Conservation (phyloP, 2,113 vertebrate genomes). For the Crypturellus undulatus region DNA sequence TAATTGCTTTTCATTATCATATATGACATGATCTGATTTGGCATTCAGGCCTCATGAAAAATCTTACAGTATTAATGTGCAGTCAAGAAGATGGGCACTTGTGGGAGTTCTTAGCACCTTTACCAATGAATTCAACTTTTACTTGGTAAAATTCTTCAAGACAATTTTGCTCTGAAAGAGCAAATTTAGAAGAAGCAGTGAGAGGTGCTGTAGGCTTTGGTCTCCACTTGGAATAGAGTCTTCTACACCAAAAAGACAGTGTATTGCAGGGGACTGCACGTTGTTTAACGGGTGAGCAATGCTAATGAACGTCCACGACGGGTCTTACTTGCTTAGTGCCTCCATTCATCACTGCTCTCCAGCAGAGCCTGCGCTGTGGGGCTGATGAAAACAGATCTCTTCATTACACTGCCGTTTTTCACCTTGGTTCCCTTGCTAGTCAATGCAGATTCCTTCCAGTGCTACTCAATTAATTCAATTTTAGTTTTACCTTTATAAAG, state of each 20-base stretch:
- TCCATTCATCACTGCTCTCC: constrained; percentile 29
- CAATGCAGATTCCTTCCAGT: not conserved
- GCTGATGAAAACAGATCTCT: not conserved
- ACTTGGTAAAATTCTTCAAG: not conserved
- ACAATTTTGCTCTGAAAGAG: not conserved
- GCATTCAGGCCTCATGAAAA: rapidly evolving
- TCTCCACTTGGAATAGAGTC: not conserved
- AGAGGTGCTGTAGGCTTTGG: not conserved
- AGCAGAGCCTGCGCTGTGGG: not conserved
- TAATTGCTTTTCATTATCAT: not conserved
- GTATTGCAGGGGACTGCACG: not conserved
- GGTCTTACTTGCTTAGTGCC: not conserved
- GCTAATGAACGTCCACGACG: not conserved
- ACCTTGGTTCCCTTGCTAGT: constrained; percentile 8
- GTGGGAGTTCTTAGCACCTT: not conserved
- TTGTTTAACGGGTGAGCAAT: not conserved
- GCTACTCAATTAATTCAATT: constrained; percentile 18
- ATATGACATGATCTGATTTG: not conserved
- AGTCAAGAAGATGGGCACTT: not conserved
- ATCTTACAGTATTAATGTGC: not conserved
- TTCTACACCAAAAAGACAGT: not conserved
- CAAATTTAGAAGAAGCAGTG: not conserved
- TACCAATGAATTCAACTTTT: not conserved
- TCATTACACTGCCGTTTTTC: not conserved
- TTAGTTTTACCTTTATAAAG: not conserved